Conservation (phyloP, 2,113 vertebrate species). For the Pelobates fuscus region DNA sequence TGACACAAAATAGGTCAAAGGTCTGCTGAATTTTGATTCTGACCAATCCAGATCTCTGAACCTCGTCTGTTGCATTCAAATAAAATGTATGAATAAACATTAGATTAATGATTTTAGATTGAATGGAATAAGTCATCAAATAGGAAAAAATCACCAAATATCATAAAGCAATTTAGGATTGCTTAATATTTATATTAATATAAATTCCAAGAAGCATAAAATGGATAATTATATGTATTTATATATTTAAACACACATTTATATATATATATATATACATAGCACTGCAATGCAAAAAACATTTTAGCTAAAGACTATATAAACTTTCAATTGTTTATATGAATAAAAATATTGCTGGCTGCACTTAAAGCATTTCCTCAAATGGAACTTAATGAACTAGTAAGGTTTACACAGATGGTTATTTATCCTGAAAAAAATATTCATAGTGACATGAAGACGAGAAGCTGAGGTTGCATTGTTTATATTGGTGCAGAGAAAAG, state of each 20-base stretch:
- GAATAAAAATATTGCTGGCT: neutral
- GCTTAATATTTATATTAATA: neutral
- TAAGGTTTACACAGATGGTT: constrained; percentile 8
- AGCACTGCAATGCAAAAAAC: no score
- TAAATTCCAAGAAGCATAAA: neutral
- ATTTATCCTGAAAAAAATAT: constrained; percentile 14
- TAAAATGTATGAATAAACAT: no score
- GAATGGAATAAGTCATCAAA: no score
- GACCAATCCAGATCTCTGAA: no score
- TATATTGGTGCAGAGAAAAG: constrained; percentile 4
- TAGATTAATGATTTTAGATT: no score
- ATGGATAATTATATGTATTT: neutral
- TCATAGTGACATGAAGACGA: constrained; percentile 16
- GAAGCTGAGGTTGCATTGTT: constrained; percentile 4
- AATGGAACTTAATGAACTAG: neutral
- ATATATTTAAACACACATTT: no score
- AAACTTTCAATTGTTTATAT: neutral
- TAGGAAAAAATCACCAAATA: no score
- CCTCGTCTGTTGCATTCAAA: no score
- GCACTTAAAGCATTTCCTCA: neutral
- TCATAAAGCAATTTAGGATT: neutral
- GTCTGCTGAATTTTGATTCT: no score
- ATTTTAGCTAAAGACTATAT: neutral
- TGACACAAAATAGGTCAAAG: no score
- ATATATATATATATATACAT: neutral